Evolutionary conservation across 1,140 invertebrate genomes (phyloP).

Genomic region (Aradophagus sp.): DNA sequence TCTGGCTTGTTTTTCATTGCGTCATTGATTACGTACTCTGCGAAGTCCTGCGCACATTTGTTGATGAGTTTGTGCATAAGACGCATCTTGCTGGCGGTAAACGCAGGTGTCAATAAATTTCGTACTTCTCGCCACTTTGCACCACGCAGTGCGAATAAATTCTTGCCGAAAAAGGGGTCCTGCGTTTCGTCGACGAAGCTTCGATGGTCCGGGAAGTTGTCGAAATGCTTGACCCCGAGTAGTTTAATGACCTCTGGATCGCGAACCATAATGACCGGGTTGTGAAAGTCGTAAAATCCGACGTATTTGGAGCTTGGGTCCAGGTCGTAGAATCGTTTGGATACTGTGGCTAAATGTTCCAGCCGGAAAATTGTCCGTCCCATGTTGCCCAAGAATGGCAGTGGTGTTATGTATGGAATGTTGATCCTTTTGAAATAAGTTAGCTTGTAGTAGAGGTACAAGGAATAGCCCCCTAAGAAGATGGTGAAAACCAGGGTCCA

Average conservation of each 20-base stretch:
- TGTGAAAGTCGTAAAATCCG: slow-evolving; percentile 63
- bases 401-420: slow-evolving; percentile 36
- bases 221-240: slow-evolving; percentile 80
- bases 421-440: slow-evolving; percentile 46
- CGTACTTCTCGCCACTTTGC: slow-evolving; percentile 70
- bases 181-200: slow-evolving; percentile 67
- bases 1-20: slow-evolving; percentile 13
- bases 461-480: slow-evolving; percentile 15
- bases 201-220: slow-evolving; percentile 78
- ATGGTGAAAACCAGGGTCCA: slow-evolving; percentile 14
- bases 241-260: slow-evolving; percentile 58
- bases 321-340: slow-evolving; percentile 34
- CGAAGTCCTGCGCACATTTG: slow-evolving; percentile 55
- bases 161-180: slow-evolving; percentile 76
- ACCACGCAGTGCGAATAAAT: slow-evolving; percentile 73
- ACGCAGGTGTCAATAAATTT: slow-evolving; percentile 68
- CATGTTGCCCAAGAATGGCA: slow-evolving; percentile 54
- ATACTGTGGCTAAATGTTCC: slow-evolving; percentile 27
- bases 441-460: slow-evolving; percentile 22
- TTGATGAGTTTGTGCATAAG: slow-evolving; percentile 65
- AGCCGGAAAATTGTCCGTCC: slow-evolving; percentile 6
- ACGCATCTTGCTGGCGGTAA: slow-evolving; percentile 71
- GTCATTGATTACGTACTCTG: slow-evolving; percentile 30
- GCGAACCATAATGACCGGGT: slow-evolving; percentile 45
- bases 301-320: slow-evolving; percentile 47